Conservation (phyloP, 1,140 invertebrate species). For the Palaemon carinicauda region DNA sequence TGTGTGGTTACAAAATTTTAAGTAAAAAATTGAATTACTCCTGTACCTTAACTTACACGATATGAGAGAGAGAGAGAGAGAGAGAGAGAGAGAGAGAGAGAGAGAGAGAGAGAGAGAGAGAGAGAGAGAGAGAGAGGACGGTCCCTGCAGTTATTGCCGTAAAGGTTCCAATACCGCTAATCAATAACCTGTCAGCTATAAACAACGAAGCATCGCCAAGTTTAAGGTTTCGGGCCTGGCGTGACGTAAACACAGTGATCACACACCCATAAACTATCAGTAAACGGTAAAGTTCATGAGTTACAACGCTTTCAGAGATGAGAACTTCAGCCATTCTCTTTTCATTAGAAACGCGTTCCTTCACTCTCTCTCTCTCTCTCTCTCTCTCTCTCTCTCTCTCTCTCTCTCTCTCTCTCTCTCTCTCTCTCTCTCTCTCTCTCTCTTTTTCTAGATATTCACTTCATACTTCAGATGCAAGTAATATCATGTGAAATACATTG, state of each 20-base stretch:
- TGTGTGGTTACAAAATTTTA: no score
- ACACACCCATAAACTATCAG: conserved; percentile 1
- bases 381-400: conserved; percentile 21
- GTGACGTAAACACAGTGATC: conserved; percentile 15
- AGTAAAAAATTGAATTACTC: no score
- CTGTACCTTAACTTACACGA: no score
- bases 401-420: conserved; percentile 18
- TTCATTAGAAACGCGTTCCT: background rate
- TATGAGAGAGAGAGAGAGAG: no score
- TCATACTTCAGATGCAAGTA: no score
- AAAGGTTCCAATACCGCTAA: conserved; percentile 26
- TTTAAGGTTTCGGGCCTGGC: background rate
- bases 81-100: background rate
- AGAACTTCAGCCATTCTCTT: no score
- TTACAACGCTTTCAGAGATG: background rate
- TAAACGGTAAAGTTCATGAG: background rate
- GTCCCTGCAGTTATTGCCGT: background rate
- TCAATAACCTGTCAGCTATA: conserved; percentile 30
- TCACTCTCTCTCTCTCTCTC: background rate
- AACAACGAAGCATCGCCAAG: background rate
- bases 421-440: background rate
- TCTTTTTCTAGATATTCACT: background rate
- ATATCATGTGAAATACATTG: no score
- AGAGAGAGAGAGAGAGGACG: background rate
- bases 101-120: background rate